A percentile compares a stretch with the other conserved stretches of the same genome.
Evolutionary conservation across 2,888 invertebrate genomes (phyloP).

Genomic region (Chorisops tibialis): DNA sequence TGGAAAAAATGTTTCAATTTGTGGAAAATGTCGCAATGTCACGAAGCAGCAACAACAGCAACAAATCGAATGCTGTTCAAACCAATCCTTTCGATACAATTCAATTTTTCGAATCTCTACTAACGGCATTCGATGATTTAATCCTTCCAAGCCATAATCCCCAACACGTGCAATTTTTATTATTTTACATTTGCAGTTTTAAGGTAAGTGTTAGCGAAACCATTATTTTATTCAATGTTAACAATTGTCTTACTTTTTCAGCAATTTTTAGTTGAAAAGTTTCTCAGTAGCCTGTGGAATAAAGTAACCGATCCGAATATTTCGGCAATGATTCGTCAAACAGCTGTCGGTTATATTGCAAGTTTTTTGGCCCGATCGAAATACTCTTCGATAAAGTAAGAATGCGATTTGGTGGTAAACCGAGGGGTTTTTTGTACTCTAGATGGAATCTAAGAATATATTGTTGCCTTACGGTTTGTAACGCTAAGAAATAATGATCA

Average conservation of each 20-base stretch:
- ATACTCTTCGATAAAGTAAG: slow-evolving; percentile 61
- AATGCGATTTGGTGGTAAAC: slow-evolving; percentile 48
- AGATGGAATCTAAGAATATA: no score
- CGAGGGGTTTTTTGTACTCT: no score
- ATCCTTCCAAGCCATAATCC: slow-evolving; percentile 81
- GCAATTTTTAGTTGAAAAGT: slow-evolving; percentile 58
- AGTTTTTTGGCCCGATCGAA: slow-evolving; percentile 70
- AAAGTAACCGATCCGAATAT: slow-evolving; percentile 66
- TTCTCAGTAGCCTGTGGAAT: slow-evolving; percentile 69
- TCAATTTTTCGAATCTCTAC: slow-evolving; percentile 55
- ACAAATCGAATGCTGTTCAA: not conserved
- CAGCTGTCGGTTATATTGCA: slow-evolving; percentile 70
- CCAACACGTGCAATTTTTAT: slow-evolving; percentile 72
- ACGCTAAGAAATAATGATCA: no score
- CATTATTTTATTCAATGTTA: not conserved
- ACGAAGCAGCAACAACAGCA: not conserved
- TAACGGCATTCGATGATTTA: slow-evolving; percentile 73
- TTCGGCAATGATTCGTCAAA: slow-evolving; percentile 63
- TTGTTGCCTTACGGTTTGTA: no score
- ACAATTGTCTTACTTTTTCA: slow-evolving; percentile 10
- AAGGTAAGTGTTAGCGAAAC: slow-evolving; percentile 48
- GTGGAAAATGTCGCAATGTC: slow-evolving; percentile 45
- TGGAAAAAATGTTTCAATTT: slow-evolving; percentile 70
- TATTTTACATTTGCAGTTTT: slow-evolving; percentile 71
- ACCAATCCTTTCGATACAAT: not conserved